Conservation (phyloP, 2,888 invertebrate species). For the Phyto melanocephala region DNA sequence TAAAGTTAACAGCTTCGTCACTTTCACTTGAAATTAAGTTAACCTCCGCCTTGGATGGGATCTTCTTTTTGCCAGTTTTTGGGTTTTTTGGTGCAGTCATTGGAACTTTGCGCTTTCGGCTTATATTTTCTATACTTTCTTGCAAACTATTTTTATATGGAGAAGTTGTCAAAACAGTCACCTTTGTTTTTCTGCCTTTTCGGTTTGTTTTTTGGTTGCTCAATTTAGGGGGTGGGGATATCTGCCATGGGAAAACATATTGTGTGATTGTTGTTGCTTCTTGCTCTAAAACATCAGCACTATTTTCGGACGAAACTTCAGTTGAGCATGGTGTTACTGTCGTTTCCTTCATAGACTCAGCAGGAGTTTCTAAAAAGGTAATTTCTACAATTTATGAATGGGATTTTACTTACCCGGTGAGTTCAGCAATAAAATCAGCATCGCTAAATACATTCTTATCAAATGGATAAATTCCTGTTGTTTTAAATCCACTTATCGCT, state of each 20-base stretch:
- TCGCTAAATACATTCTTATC: slow-evolving; percentile 51
- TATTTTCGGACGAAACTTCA: background rate
- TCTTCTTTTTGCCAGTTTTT: too few relatives aligned
- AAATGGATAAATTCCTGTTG: slow-evolving; percentile 61
- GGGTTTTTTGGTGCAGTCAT: too few relatives aligned
- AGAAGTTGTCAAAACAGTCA: background rate
- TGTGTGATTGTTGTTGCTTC: background rate
- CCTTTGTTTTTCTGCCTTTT: background rate
- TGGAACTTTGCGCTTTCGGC: background rate
- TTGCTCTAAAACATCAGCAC: background rate
- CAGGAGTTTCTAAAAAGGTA: background rate
- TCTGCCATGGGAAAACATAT: background rate
- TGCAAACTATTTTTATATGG: background rate
- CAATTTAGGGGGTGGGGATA: background rate
- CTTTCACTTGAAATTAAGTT: too few relatives aligned
- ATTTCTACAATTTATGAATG: background rate
- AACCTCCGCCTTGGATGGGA: too few relatives aligned
- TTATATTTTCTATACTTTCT: background rate
- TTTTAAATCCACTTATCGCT: slow-evolving; percentile 54
- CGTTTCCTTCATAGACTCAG: background rate
- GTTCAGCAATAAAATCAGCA: slow-evolving; percentile 55
- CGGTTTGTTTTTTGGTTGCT: background rate
- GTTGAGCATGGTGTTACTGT: background rate
- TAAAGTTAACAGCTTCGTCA: too few relatives aligned
- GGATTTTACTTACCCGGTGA: background rate